A percentile compares a stretch with the other conserved stretches of the same genome.
Evolutionary conservation across 2,113 vertebrate species (phyloP).

Genomic region (Mixornis gularis): DNA sequence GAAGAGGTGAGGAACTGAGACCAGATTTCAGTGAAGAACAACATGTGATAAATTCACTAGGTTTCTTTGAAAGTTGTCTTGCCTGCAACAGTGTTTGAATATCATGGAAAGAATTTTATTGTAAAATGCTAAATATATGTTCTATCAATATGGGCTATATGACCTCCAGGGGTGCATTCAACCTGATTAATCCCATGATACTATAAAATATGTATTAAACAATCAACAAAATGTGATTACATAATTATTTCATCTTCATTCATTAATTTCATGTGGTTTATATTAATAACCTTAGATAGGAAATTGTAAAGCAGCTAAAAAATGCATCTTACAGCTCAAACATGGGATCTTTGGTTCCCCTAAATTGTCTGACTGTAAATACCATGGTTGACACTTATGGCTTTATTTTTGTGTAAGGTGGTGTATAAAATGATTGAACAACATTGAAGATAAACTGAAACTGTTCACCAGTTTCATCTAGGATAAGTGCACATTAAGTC

Average conservation of each 20-base stretch:
- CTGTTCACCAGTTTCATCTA: background rate
- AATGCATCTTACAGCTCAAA: background rate
- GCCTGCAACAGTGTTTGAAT: background rate
- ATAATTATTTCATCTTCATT: background rate
- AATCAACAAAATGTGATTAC: background rate
- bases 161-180: background rate
- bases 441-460: background rate
- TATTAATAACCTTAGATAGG: background rate
- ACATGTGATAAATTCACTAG: background rate
- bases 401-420: background rate
- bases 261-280: background rate
- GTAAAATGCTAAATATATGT: background rate
- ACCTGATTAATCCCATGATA: background rate
- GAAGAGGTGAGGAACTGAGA: background rate
- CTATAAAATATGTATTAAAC: background rate
- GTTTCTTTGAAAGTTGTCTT: background rate
- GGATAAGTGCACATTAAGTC: background rate
- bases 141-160: background rate
- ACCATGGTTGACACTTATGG: background rate
- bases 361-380: background rate
- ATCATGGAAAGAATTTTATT: background rate
- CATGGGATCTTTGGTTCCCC: background rate
- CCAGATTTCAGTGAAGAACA: background rate
- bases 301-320: constrained; percentile 8
- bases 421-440: background rate